phyloP scores from a whole-genome alignment of 2,888 invertebrate species.

The Protodeltote pygarga region DNA sequence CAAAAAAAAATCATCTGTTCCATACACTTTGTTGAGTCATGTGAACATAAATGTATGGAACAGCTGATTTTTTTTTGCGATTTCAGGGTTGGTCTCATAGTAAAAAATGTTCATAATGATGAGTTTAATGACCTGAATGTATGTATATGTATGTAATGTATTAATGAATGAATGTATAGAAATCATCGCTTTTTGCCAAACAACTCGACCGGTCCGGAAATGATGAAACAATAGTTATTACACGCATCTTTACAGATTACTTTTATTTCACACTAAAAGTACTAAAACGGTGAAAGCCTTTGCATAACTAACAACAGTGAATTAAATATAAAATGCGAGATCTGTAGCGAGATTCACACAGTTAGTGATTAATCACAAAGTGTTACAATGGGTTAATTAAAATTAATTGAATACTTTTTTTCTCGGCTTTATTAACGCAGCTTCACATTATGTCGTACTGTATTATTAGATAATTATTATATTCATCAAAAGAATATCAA shows the following conservation, averaged over 20 bases:
- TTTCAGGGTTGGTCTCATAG: too few relatives aligned
- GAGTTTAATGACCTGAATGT: too few relatives aligned
- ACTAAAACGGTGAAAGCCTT: conserved; percentile 48
- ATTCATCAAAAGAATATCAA: too few relatives aligned
- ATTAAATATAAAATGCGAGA: conserved; percentile 29
- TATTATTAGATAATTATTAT: too few relatives aligned
- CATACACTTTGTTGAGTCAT: too few relatives aligned
- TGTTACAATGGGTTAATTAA: conserved; percentile 33
- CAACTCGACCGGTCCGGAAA: conserved; percentile 4
- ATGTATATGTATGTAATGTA: too few relatives aligned
- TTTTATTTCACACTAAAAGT: conserved; percentile 47
- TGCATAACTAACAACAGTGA: conserved; percentile 41
- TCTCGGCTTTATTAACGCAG: conserved; percentile 1
- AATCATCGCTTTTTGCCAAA: conserved; percentile 32
- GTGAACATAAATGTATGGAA: too few relatives aligned
- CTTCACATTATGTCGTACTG: neutral
- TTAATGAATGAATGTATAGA: too few relatives aligned
- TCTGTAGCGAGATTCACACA: conserved; percentile 41
- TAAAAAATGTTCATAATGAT: too few relatives aligned
- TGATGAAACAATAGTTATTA: conserved; percentile 48
- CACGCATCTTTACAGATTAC: too few relatives aligned
- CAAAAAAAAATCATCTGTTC: too few relatives aligned
- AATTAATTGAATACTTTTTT: conserved; percentile 32
- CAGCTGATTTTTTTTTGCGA: too few relatives aligned
- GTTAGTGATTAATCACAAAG: conserved; percentile 17